Percentiles rank a stretch among this genome's conserved stretches.
phyloP scores from a whole-genome alignment of 2,888 invertebrate genomes.

The Diadegma fenestrale region DNA sequence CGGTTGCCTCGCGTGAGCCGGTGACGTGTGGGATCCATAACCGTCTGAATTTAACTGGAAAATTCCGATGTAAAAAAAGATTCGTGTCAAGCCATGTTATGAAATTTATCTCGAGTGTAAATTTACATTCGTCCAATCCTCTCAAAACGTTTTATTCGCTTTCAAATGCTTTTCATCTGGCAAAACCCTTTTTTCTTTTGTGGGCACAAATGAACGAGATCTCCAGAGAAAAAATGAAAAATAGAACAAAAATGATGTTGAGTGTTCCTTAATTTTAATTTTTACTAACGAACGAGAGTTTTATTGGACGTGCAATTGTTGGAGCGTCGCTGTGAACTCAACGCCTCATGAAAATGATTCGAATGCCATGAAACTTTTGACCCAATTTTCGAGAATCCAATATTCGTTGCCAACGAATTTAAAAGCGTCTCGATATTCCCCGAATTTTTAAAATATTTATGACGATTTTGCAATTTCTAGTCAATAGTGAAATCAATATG shows the following conservation, averaged over 20 bases:
- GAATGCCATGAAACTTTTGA: background rate
- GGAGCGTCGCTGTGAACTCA: background rate
- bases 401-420: too few relatives aligned
- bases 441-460: background rate
- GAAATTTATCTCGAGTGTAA: background rate
- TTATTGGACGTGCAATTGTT: background rate
- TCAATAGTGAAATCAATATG: background rate
- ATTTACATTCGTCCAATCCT: background rate
- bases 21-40: conserved; percentile 94
- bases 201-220: too few relatives aligned
- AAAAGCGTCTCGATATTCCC: background rate
- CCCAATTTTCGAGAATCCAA: background rate
- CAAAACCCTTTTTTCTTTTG: too few relatives aligned
- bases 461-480: background rate
- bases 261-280: background rate
- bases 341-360: background rate
- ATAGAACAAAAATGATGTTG: background rate
- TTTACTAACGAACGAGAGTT: background rate
- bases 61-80: conserved; percentile 12
- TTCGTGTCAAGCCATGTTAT: background rate
- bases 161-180: background rate
- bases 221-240: background rate
- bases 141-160: background rate
- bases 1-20: conserved; percentile 90
- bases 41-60: conserved; percentile 94